A percentile compares a stretch with the other conserved stretches of the same genome.
Evolutionary conservation across 2,797 vertebrate species (phyloP).

Genomic region (Centropyge bicolor): DNA sequence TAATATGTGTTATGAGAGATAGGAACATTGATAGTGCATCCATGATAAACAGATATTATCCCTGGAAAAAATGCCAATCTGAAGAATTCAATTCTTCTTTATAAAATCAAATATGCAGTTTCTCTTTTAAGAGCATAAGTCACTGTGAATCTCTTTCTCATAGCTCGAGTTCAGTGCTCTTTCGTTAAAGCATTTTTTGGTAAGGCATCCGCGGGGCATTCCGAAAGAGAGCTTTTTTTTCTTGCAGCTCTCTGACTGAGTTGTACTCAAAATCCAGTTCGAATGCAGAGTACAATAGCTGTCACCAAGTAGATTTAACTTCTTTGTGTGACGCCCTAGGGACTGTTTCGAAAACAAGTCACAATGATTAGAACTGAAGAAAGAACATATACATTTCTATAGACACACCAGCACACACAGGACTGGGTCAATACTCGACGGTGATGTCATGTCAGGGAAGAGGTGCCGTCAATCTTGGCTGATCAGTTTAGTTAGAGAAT

Average conservation of each 20-base stretch:
- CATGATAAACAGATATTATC: neutral
- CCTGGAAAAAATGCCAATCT: too few relatives aligned
- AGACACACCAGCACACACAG: neutral
- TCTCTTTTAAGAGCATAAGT: conserved; percentile 6
- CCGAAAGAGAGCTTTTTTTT: conserved; percentile 23
- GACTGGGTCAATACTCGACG: conserved; percentile 20
- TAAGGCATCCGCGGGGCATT: conserved; percentile 14
- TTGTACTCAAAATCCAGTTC: conserved; percentile 39
- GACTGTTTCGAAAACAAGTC: conserved; percentile 59
- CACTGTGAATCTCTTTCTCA: conserved; percentile 13
- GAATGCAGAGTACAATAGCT: conserved; percentile 51
- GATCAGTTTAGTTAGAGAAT: conserved; percentile 44
- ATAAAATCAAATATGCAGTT: conserved; percentile 7
- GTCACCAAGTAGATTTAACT: conserved; percentile 56
- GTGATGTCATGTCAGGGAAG: conserved; percentile 50
- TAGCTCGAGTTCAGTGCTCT: conserved; percentile 17
- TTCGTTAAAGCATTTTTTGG: conserved; percentile 9
- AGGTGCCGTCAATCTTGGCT: conserved; percentile 42
- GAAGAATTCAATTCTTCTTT: neutral
- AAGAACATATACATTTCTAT: conserved; percentile 19
- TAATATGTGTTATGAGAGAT: neutral
- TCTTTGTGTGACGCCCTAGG: conserved; percentile 46
- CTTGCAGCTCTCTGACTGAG: conserved; percentile 35
- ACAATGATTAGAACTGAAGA: conserved; percentile 57
- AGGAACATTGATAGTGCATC: neutral